Evolutionary conservation across 2,797 vertebrate species (phyloP).

Genomic region (Alauda arvensis): DNA sequence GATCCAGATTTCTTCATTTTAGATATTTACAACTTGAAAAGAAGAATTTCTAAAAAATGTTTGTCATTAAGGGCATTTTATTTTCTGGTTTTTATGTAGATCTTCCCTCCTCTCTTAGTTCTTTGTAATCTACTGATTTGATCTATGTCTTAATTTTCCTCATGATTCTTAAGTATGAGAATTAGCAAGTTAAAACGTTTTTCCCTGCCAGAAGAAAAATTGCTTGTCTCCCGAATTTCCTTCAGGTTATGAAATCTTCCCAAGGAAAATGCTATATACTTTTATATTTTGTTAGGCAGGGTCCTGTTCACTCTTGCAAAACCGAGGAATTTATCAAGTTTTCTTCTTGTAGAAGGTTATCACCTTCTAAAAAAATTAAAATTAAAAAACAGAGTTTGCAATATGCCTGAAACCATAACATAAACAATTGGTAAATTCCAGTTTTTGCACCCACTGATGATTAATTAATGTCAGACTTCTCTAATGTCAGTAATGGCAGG

Average conservation of each 20-base stretch:
- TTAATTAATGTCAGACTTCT: slow-evolving; percentile 13
- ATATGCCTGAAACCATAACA: not conserved
- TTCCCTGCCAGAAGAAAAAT: not conserved
- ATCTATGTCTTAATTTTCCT: not conserved
- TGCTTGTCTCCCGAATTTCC: not conserved
- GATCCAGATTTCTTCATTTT: not conserved
- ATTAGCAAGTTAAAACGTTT: slow-evolving; percentile 13
- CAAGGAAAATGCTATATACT: not conserved
- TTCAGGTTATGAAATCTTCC: slow-evolving; percentile 17
- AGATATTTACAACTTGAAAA: not conserved
- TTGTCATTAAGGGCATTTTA: slow-evolving; percentile 19
- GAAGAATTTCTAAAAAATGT: not conserved
- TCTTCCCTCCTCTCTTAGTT: not conserved
- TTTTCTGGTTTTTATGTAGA: not conserved
- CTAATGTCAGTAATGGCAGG: not conserved
- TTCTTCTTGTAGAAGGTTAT: not conserved
- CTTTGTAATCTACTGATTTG: not conserved
- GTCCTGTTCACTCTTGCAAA: not conserved
- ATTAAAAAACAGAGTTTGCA: not conserved
- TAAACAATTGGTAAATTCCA: not conserved
- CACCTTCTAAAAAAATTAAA: not conserved
- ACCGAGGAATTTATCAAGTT: not conserved
- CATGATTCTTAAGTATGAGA: slow-evolving; percentile 14
- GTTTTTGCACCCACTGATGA: not conserved
- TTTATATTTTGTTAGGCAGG: not conserved